These are phyloP conservation scores for Pantherophis guttatus DNA, from an alignment of 2,113 vertebrate genomes.

Conservation along the genomic window DNA sequence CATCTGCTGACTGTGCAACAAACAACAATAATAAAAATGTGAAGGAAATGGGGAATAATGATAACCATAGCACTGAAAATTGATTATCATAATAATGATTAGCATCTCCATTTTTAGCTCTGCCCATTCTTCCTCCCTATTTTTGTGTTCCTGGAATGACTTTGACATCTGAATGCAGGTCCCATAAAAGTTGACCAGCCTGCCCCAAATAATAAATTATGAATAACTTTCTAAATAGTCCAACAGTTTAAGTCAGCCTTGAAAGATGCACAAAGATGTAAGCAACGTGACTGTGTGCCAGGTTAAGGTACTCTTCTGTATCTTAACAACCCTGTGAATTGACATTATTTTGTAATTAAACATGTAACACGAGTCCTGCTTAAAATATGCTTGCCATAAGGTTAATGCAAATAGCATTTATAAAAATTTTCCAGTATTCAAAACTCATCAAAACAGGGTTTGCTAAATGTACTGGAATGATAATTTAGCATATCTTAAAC, in stretches of 20 bases:
- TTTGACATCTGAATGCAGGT: neutral
- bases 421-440: neutral
- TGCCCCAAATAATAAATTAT: neutral
- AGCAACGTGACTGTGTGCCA: neutral
- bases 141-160: neutral
- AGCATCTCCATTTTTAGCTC: neutral
- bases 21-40: neutral
- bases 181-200: neutral
- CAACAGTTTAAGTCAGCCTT: neutral
- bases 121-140: neutral
- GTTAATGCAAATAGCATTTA: neutral
- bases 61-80: neutral
- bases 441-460: neutral
- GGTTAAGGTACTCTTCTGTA: neutral
- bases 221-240: neutral
- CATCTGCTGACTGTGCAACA: no score
- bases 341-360: neutral
- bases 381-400: neutral
- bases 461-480: constrained; percentile 8
- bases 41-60: neutral
- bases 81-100: neutral
- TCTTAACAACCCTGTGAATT: neutral
- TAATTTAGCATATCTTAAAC: constrained; percentile 19
- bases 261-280: neutral
- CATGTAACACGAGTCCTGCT: neutral